Evolutionary conservation across 1,140 invertebrate genomes (phyloP).

Genomic region (Drosophila ambigua): DNA sequence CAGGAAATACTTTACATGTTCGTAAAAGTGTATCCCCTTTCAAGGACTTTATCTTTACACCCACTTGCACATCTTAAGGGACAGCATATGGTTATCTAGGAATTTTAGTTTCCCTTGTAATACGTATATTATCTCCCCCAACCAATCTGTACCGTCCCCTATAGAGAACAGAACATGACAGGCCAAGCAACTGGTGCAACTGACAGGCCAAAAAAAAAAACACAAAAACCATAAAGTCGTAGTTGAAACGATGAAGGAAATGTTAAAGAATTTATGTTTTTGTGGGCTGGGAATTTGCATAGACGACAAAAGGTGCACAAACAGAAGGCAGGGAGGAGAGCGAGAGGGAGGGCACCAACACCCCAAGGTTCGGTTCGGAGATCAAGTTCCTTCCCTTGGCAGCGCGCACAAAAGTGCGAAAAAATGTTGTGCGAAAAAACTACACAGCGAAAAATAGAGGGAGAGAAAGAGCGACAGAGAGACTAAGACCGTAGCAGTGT

Average conservation of each 20-base stretch:
- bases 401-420: constrained; percentile 30
- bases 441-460: constrained; percentile 18
- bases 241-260: constrained; percentile 24
- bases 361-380: neutral
- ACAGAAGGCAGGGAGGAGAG: too few species aligned
- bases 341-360: too few species aligned
- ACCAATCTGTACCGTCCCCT: neutral
- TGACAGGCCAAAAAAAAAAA: neutral
- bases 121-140: neutral
- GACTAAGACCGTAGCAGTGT: constrained; percentile 1
- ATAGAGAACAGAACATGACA: neutral
- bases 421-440: constrained; percentile 48
- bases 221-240: constrained; percentile 5
- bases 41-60: too few species aligned
- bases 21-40: neutral
- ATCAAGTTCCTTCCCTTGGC: constrained; percentile 38
- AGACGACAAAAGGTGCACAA: constrained; percentile 1
- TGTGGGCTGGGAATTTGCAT: constrained; percentile 1
- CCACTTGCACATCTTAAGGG: constrained; percentile 2
- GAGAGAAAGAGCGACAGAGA: constrained; percentile 15
- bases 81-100: constrained; percentile 37
- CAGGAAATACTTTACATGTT: too few species aligned
- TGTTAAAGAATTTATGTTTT: constrained; percentile 48
- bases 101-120: constrained; percentile 17
- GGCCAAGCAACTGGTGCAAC: constrained; percentile 34